Base-by-base conservation (phyloP, 2,113 vertebrate genomes). In the Alectura lathami region DNA sequence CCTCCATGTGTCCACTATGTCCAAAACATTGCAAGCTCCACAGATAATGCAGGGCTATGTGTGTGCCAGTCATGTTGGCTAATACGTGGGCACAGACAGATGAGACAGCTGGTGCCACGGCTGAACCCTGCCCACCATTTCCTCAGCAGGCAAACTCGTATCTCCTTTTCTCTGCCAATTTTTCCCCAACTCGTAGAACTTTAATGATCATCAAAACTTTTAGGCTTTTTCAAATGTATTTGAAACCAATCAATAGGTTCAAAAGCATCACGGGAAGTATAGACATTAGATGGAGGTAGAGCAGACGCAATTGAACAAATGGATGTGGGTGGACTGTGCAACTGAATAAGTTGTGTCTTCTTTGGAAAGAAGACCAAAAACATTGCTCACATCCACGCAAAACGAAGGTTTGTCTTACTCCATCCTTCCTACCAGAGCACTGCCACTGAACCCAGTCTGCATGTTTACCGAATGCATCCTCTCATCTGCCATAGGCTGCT, bases 231-330 rank as follows among this genome's bases (percentile, higher is more conserved):
- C 5, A 30, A 53, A 48, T 20, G 23, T 20, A 14, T 11, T 40
- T 68, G 21, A 76, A 89, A 62, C 3, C 8, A 4, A 29, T 8
- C 2, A 2, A n/a, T 26, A 63, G 4, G 45, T 69, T 80, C 11
- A 88, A 83, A 80, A 79, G 27, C 17, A 15, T 20, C 30, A 30
- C 13, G 3, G 6, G 9, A 7, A 62, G 14, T 15, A 4, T 3
- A 34, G 67, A 62, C 0, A 0, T 50, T 50, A 85, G 79, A 34
- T 0, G 0, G 22, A 13, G 3, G 5, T 15, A 69, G 22, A 1
- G 1, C 0, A 0, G 30, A 88, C 83, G 17, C 59, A 94, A 29
- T 64, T 74, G 75, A 83, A 43, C 40, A 86, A 86, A 79, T 8
- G 73, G 36, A 50, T 45, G 34, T 34, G 15, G 54, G 27, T 66